A percentile compares a stretch with the other conserved stretches of the same genome.
phyloP scores from a whole-genome alignment of 2,888 invertebrate species.

The Tholera decimalis region DNA sequence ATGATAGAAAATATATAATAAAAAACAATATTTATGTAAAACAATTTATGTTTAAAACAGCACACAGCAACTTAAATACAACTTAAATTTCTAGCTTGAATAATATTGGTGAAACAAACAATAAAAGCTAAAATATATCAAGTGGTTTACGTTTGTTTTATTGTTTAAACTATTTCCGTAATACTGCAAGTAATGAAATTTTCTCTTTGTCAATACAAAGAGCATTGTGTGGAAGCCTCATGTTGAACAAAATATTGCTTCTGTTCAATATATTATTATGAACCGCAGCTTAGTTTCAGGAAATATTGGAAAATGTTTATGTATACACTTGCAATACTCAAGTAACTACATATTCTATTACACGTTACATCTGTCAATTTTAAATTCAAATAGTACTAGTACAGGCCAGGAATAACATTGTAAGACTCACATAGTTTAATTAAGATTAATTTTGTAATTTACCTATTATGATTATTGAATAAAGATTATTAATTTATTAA shows the following conservation, averaged over 20 bases:
- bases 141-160: too few relatives aligned
- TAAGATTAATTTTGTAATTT: too few relatives aligned
- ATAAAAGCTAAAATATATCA: neutral
- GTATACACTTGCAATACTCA: neutral
- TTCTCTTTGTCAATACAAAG: conserved; percentile 2
- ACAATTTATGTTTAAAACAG: too few relatives aligned
- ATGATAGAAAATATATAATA: too few relatives aligned
- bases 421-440: too few relatives aligned
- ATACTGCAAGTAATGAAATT: conserved; percentile 7
- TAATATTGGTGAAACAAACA: neutral
- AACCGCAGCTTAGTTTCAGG: conserved; percentile 18
- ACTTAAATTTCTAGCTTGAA: neutral
- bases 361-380: neutral
- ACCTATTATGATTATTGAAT: too few relatives aligned
- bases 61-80: too few relatives aligned
- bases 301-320: conserved; percentile 8
- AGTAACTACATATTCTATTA: neutral
- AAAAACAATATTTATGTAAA: too few relatives aligned
- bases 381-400: neutral
- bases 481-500: too few relatives aligned
- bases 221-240: conserved; percentile 22
- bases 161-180: conserved; percentile 20
- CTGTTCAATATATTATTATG: conserved; percentile 3
- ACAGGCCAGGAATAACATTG: too few relatives aligned
- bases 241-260: conserved; percentile 20